Percentiles rank a stretch among this genome's conserved stretches.
Conservation (phyloP, 2,797 vertebrate species). For the Eulemur coronatus region DNA sequence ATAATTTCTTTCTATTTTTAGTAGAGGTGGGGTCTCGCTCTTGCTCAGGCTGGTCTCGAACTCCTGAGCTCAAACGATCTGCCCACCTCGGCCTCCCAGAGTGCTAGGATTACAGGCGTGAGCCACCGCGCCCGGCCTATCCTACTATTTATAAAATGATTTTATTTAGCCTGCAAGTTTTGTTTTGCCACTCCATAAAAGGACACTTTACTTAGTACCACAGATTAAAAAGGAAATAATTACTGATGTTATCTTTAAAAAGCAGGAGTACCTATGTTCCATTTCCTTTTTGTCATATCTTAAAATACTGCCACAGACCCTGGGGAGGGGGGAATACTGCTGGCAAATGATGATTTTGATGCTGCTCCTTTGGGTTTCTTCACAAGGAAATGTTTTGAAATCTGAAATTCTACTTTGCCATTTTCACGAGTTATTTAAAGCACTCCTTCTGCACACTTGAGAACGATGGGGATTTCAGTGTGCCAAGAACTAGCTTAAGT, state of each 20-base stretch:
- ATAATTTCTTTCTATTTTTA: too few species aligned
- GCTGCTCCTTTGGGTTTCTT: conserved; percentile 56
- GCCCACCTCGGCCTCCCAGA: too few species aligned
- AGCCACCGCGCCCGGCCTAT: too few species aligned
- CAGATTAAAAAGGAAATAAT: not conserved
- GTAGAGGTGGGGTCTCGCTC: too few species aligned
- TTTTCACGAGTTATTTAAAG: conserved; percentile 77
- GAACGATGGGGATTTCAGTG: conserved; percentile 24
- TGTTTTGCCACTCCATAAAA: not conserved
- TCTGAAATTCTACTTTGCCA: conserved; percentile 66
- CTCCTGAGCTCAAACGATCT: too few species aligned
- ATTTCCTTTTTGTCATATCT: not conserved
- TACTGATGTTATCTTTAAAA: not conserved
- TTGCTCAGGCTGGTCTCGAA: too few species aligned
- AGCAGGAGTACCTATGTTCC: not conserved
- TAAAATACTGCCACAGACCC: not conserved
- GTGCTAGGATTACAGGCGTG: too few species aligned
- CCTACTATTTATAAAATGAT: conserved; percentile 12
- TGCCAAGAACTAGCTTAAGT: conserved; percentile 61
- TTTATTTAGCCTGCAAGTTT: not conserved
- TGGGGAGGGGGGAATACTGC: not conserved
- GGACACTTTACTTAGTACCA: not conserved
- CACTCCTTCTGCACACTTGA: conserved; percentile 67
- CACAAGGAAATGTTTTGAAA: conserved; percentile 72
- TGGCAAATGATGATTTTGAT: not conserved